Conservation (phyloP, 2,797 vertebrate species). For the Peromyscus attwateri region DNA sequence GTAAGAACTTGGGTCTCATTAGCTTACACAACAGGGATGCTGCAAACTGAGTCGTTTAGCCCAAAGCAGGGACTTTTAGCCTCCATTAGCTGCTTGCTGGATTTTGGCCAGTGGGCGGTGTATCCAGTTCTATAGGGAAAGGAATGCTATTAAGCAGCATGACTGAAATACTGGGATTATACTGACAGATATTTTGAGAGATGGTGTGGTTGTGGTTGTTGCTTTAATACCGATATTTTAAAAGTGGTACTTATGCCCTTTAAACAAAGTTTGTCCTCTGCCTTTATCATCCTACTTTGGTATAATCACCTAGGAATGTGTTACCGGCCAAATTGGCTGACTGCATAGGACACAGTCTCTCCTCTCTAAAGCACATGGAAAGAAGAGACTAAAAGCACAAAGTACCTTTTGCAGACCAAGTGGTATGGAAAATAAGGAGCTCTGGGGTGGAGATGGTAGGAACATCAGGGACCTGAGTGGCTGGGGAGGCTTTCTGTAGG, state of each 20-base stretch:
- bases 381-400: not conserved
- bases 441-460: not conserved
- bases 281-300: not conserved
- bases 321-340: not conserved
- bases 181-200: not conserved
- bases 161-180: not conserved
- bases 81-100: not conserved
- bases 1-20: not conserved
- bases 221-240: not conserved
- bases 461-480: rapidly evolving
- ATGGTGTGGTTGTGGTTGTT: not conserved
- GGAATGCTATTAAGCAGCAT: not conserved
- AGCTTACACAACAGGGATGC: not conserved
- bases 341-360: not conserved
- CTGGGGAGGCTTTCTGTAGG: not conserved
- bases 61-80: not conserved
- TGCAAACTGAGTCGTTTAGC: not conserved
- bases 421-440: not conserved
- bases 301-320: not conserved
- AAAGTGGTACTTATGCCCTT: not conserved
- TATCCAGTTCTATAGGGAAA: not conserved
- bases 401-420: not conserved
- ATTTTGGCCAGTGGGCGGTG: not conserved
- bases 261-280: not conserved
- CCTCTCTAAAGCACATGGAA: not conserved